Conservation (phyloP, 2,888 invertebrate species). For the Philaethria dido region DNA sequence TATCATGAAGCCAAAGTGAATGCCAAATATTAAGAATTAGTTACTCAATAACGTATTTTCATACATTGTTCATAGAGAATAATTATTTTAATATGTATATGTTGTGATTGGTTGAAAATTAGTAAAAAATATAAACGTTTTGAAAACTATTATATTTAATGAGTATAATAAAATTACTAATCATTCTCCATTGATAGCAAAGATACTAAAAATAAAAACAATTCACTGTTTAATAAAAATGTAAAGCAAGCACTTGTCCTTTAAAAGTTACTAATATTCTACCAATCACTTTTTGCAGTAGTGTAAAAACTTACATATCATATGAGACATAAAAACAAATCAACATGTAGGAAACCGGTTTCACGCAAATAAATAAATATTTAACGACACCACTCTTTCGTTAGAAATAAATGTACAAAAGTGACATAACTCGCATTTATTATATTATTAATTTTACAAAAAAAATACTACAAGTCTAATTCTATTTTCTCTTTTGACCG, state of each 20-base stretch:
- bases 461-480: not conserved
- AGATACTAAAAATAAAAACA: not conserved
- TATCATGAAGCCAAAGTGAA: conserved; percentile 63
- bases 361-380: not conserved
- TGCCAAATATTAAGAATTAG: conserved; percentile 67
- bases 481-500: not conserved
- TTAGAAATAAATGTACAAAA: not conserved
- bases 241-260: not conserved
- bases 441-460: not conserved
- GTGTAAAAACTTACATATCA: conserved; percentile 26
- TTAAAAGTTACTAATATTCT: conserved; percentile 1
- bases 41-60: conserved; percentile 39
- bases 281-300: conserved; percentile 1
- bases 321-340: not conserved
- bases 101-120: conserved; percentile 7
- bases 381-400: not conserved
- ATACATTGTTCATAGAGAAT: conserved; percentile 24
- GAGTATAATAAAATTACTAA: not conserved
- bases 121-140: too few species aligned
- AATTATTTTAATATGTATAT: conserved; percentile 8
- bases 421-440: not conserved
- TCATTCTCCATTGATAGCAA: not conserved
- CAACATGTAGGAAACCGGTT: not conserved
- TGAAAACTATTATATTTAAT: too few species aligned
- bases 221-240: not conserved